Evolutionary conservation across 1,140 invertebrate species (phyloP), one percentile per base, ranked within the genome.

Genomic region (Trialeurodes vaporariorum): DNA sequence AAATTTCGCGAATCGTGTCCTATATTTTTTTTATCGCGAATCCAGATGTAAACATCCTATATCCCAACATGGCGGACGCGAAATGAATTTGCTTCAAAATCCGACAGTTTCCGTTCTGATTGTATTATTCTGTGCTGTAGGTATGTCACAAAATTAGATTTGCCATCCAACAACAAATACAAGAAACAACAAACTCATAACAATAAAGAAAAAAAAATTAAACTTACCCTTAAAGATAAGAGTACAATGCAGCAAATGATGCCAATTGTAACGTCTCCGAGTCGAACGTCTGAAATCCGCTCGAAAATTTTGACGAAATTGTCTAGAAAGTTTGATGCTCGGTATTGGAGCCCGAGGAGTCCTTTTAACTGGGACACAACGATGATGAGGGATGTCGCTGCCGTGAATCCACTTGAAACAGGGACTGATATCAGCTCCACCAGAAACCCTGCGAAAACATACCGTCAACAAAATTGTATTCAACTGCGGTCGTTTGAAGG

Each of bases 391-490:
- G 94, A 91, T 2, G 93, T 94, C 0, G 93, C 94, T 5, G 93
- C 92, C 1, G 93, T 96, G 75, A 98, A 98, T 13, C 92, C 93
- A 70, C 88, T 92, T 27, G 93, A 93, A 9, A 97, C 93, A 9
- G 94, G 90, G 62, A 90, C 81, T 0, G 94, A 96, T 68, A 98
- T 97, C 74, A 96, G 90, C 74, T 96, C 92, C 58, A 97, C 91
- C 63, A 98, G 77, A 75, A 96, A 95, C 71, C 94, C 95, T 95
- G 76, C 40, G 75, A n/a, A n/a, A n/a, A n/a, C n/a, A n/a, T n/a
- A n/a, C n/a, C n/a, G n/a, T n/a, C n/a, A n/a, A n/a, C n/a, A n/a
- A n/a, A n/a, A n/a, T n/a, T n/a, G n/a, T n/a, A n/a, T n/a, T n/a
- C n/a, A n/a, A n/a, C n/a, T n/a, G n/a, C n/a, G n/a, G n/a, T n/a